A percentile compares a stretch with the other conserved stretches of the same genome.
Evolutionary conservation across 2,888 invertebrate genomes (phyloP).

Genomic region (Cryptus armator): DNA sequence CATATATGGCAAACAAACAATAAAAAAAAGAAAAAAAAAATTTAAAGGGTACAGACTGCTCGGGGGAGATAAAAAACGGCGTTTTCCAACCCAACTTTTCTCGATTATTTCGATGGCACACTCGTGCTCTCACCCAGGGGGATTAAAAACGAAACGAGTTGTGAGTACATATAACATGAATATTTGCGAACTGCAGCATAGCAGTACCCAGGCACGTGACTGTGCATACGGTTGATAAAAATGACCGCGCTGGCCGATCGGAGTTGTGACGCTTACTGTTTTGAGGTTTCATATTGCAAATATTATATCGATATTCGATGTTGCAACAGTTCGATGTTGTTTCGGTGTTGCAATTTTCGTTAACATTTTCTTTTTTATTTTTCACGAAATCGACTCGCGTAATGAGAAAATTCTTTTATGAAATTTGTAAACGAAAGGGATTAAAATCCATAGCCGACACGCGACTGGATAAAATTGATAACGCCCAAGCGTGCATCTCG

Average conservation of each 20-base stretch:
- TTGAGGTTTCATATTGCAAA: not conserved
- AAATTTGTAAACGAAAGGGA: not conserved
- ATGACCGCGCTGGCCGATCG: not conserved
- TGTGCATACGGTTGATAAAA: constrained; percentile 12
- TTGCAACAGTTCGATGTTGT: constrained; percentile 11
- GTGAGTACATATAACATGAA: not conserved
- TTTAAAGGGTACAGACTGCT: not conserved
- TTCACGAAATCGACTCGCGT: no score
- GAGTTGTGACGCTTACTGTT: not conserved
- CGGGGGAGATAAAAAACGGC: constrained; percentile 3
- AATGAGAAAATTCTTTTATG: not conserved
- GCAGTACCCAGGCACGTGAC: constrained; percentile 1
- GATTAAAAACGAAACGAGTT: not conserved
- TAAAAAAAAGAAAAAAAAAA: not conserved
- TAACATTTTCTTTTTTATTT: not conserved
- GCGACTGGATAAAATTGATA: constrained; percentile 42
- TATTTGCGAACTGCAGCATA: constrained; percentile 12
- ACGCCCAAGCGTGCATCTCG: not conserved
- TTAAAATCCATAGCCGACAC: not conserved
- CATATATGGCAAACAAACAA: not conserved
- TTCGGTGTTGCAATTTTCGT: not conserved
- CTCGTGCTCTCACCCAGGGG: not conserved
- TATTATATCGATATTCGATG: constrained; percentile 12
- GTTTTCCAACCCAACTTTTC: not conserved
- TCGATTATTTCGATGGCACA: constrained; percentile 14